Evolutionary conservation across 1,140 invertebrate species (phyloP).

Genomic region (Helicoverpa zea): DNA sequence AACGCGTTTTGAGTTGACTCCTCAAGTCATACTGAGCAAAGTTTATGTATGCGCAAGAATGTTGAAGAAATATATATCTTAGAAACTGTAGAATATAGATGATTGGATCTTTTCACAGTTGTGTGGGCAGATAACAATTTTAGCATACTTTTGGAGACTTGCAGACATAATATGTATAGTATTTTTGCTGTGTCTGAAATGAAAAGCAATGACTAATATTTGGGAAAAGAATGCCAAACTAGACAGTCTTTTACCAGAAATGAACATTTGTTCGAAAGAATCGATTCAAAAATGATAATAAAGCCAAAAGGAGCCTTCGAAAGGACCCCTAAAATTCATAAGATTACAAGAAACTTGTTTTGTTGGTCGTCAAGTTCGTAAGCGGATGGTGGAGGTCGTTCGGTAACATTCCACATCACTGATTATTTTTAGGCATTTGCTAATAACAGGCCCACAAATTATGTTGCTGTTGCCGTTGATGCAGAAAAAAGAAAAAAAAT

Average conservation of each 20-base stretch:
- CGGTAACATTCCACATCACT: conserved; percentile 63
- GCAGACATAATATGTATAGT: too few species aligned
- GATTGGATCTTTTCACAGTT: not conserved
- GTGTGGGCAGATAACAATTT: not conserved
- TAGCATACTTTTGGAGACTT: not conserved
- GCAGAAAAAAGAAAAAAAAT: too few species aligned
- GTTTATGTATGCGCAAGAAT: not conserved
- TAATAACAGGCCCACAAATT: conserved; percentile 35
- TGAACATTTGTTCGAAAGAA: too few species aligned
- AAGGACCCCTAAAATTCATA: conserved; percentile 29
- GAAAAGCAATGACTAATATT: too few species aligned
- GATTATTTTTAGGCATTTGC: conserved; percentile 63
- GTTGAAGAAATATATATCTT: not conserved
- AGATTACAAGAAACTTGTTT: conserved; percentile 48
- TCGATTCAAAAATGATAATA: not conserved
- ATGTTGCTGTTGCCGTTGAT: not conserved
- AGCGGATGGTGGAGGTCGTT: conserved; percentile 67
- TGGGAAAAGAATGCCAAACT: too few species aligned
- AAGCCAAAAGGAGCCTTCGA: conserved; percentile 6
- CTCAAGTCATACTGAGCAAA: too few species aligned
- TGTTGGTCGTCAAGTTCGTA: conserved; percentile 38
- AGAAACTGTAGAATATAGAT: conserved; percentile 6
- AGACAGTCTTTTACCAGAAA: too few species aligned
- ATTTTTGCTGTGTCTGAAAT: too few species aligned
- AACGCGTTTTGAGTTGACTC: conserved; percentile 22